phyloP scores from a whole-genome alignment of 2,888 invertebrate species.

The Hypena proboscidalis region DNA sequence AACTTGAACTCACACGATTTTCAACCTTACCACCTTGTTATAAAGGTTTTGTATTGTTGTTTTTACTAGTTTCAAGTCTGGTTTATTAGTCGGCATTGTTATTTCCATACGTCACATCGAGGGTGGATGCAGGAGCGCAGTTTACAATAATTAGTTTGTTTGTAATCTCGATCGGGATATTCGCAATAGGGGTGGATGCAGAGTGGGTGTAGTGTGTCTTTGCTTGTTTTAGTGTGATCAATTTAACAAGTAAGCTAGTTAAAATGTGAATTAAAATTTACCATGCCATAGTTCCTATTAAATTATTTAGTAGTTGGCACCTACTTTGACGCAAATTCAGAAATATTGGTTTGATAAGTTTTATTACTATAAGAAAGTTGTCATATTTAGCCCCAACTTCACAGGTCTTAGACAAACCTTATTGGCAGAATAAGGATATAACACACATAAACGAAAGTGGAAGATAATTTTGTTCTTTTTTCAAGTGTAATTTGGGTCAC shows the following conservation, averaged over 20 bases:
- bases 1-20: not conserved
- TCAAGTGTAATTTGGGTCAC: no score
- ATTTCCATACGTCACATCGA: constrained; percentile 65
- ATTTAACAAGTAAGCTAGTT: not conserved
- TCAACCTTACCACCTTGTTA: not conserved
- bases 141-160: constrained; percentile 74
- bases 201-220: constrained; percentile 36
- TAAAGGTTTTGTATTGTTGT: constrained; percentile 1
- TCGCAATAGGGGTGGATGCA: constrained; percentile 47
- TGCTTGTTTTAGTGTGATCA: constrained; percentile 13
- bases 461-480: no score
- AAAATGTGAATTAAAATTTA: no score
- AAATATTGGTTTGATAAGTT: no score
- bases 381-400: no score
- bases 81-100: constrained; percentile 52
- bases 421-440: no score
- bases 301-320: no score
- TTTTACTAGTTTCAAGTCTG: constrained; percentile 4
- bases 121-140: constrained; percentile 57
- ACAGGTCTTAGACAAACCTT: no score
- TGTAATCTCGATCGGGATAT: constrained; percentile 63
- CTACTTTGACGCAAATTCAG: no score
- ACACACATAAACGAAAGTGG: no score
- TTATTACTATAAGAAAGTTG: no score
- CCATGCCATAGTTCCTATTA: no score